phyloP scores from a whole-genome alignment of 2,113 vertebrate genomes.

The Poecilia latipinna region DNA sequence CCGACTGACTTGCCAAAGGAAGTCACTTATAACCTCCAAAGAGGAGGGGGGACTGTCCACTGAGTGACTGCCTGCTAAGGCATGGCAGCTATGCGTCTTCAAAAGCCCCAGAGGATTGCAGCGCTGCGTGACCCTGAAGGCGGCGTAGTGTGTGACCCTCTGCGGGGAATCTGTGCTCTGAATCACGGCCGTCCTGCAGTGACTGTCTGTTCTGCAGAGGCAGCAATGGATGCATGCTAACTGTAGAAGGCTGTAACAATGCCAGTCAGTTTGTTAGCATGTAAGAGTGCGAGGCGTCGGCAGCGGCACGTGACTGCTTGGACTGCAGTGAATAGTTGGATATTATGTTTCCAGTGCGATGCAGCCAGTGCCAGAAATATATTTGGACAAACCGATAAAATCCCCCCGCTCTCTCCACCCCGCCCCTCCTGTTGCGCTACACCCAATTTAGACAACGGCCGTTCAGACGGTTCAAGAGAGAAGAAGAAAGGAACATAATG shows the following conservation, averaged over 20 bases:
- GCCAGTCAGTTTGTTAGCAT: not conserved
- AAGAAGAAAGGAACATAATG: not conserved
- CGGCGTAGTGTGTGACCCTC: slow-evolving; percentile 55
- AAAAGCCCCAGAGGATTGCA: slow-evolving; percentile 54
- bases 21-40: slow-evolving; percentile 74
- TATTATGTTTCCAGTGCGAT: not conserved
- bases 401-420: no score
- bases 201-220: not conserved
- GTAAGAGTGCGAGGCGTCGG: not conserved
- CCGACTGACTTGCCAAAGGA: slow-evolving; percentile 67
- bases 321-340: not conserved
- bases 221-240: slow-evolving; percentile 34
- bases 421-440: not conserved
- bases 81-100: slow-evolving; percentile 66
- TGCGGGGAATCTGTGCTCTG: slow-evolving; percentile 55
- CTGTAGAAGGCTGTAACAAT: slow-evolving; percentile 18
- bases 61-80: slow-evolving; percentile 58
- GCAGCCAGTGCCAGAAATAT: not conserved
- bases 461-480: not conserved
- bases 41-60: slow-evolving; percentile 62
- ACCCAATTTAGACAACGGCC: not conserved
- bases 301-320: not conserved
- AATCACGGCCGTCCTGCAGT: not conserved
- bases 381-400: not conserved
- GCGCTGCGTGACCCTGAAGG: slow-evolving; percentile 60